Percentiles rank a stretch among this genome's conserved stretches.
These are phyloP conservation scores for Conus betulinus DNA, from an alignment of 1,140 invertebrate species.

Conservation along the genomic window DNA sequence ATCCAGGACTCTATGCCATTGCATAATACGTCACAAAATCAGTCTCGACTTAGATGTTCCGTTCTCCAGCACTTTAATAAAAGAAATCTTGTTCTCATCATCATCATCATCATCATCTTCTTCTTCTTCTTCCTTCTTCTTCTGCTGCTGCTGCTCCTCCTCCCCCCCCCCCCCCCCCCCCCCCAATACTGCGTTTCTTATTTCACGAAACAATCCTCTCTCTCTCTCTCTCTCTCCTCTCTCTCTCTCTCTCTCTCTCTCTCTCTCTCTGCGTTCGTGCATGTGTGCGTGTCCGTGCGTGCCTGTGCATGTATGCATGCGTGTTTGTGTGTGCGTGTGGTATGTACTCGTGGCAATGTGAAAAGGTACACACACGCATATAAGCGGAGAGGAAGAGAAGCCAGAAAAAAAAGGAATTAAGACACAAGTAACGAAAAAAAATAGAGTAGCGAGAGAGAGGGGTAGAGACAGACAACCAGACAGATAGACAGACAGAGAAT, in stretches of 20 bases:
- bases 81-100: too few relatives aligned
- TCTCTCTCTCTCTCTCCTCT: background rate
- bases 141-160: background rate
- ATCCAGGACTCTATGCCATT: too few relatives aligned
- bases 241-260: constrained; percentile 22
- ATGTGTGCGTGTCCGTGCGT: background rate
- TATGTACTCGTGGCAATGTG: too few relatives aligned
- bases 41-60: too few relatives aligned
- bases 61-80: too few relatives aligned
- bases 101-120: too few relatives aligned
- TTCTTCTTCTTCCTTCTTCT: background rate
- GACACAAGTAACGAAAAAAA: too few relatives aligned
- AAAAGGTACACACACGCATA: too few relatives aligned
- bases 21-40: too few relatives aligned
- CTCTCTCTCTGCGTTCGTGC: constrained; percentile 2
- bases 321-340: background rate
- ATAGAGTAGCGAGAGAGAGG: too few relatives aligned
- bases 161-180: background rate
- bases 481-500: background rate
- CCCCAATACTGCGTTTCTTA: background rate
- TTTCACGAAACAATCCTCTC: background rate
- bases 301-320: background rate
- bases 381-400: too few relatives aligned
- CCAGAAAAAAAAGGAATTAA: too few relatives aligned
- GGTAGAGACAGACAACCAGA: background rate